Base-by-base conservation (phyloP, 2,113 vertebrate genomes). In the Argyrosomus japonicus region DNA sequence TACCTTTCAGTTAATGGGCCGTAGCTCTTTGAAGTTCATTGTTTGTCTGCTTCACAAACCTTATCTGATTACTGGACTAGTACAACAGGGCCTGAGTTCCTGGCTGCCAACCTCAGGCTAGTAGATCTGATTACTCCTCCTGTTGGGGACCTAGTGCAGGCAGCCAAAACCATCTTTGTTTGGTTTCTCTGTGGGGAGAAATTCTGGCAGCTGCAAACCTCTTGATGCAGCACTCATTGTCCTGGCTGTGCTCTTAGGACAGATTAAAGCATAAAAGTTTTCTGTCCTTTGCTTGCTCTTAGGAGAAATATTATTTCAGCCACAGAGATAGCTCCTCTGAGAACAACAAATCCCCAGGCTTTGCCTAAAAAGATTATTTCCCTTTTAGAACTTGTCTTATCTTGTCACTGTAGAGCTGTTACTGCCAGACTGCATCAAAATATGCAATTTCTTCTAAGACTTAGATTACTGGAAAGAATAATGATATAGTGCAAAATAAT, bases 51-150 rank as follows among this genome's bases (percentile, higher is more conserved):
- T 87, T 71, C 91, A 79, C 84, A 91, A 89, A 88, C 91, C 92
- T 92, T 92, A 95, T 95, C 93, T 94, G 91, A 94, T 95, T 93
- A 93, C 88, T 43, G 82, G 68, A 57, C 77, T 82, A 43, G 82
- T 83, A 87, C 84, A 79, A 91, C 86, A 85, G 84, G 68, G 68
- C 60, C 85, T 14, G 45, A 78, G 88, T 80, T 88, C 77, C 87
- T 81, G 87, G 79, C 90, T 87, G 86, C 89, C 75, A 85, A 79
- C 91, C 82, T 84, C 77, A 63, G 85, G 79, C 79, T 85, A 36
- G 71, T 69, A 86, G 87, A 92, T 95, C 92, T 90, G 85, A 93
- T 95, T 93, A 91, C 92, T 77, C 50, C 89, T 77, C 81, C 82
- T 89, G 81, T 86, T 76, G 70, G 74, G 67, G 87, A 86, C 36